A percentile compares a stretch with the other conserved stretches of the same genome.
Evolutionary conservation across 35 echinoderm and acorn worm genomes (phyloP).

Genomic region (Apostichopus californicus): DNA sequence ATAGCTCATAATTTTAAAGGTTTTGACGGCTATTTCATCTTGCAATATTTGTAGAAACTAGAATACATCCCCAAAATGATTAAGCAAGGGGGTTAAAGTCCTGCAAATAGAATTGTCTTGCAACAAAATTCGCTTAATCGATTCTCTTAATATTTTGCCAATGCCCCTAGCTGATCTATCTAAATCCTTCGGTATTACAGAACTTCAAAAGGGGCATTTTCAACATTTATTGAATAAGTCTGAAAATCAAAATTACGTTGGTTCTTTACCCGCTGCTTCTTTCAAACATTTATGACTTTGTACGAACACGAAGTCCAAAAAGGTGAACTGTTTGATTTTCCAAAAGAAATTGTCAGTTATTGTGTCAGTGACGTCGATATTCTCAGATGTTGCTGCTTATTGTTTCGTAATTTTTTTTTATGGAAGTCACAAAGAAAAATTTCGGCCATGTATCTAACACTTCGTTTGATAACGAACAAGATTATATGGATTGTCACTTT

Average conservation of each 20-base stretch:
- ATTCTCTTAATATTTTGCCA: slow-evolving; percentile 45
- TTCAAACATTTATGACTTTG: slow-evolving; percentile 11
- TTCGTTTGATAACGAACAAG: not conserved
- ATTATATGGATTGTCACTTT: not conserved
- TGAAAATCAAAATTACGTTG: slow-evolving; percentile 50
- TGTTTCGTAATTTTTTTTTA: slow-evolving; percentile 40
- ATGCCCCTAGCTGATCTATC: slow-evolving; percentile 39
- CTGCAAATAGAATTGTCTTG: slow-evolving; percentile 21
- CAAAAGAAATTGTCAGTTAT: slow-evolving; percentile 8
- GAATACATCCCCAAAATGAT: slow-evolving; percentile 32
- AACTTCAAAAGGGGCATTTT: slow-evolving; percentile 42
- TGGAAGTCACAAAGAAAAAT: slow-evolving; percentile 6
- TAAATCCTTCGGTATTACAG: slow-evolving; percentile 50
- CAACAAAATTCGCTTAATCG: slow-evolving; percentile 55
- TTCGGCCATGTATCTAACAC: too few relatives aligned
- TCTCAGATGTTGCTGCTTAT: slow-evolving; percentile 12
- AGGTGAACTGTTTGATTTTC: slow-evolving; percentile 34
- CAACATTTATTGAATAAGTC: slow-evolving; percentile 45
- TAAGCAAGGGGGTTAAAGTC: slow-evolving; percentile 67
- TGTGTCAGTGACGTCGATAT: slow-evolving; percentile 40
- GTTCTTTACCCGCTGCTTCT: slow-evolving; percentile 7
- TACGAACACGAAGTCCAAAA: not conserved
- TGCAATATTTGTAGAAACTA: slow-evolving; percentile 67
- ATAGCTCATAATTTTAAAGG: slow-evolving; percentile 78
- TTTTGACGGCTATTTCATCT: slow-evolving; percentile 54